Evolutionary conservation across 2,113 vertebrate species (phyloP), one percentile per base, ranked within the genome.

Genomic region (Acrocephalus kingi): DNA sequence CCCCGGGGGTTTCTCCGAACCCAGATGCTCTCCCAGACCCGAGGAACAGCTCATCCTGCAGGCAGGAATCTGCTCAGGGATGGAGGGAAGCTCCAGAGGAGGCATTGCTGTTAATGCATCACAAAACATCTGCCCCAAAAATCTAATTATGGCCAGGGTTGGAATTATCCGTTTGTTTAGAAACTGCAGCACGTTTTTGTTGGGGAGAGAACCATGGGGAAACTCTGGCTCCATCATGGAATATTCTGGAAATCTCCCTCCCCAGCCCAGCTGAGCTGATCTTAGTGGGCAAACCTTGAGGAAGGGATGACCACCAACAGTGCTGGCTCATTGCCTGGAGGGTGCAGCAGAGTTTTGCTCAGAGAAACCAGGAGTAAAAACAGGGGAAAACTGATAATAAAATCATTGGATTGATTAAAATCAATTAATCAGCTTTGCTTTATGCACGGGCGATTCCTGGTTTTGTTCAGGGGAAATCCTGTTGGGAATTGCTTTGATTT

Each of bases 401-500:
- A 93, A 6, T 4, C 1, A 2, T 8, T 23, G 69, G 71, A 1
- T 30, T 54, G 74, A 19, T 61, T 49, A 39, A 39, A 39, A 39
- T 39, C 37, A 39, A 39, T 67, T 69, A 8, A 39, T 39, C 31
- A 41, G 31, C 22, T 69, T 69, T 61, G 8, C 3, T 72, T 82
- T 39, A 21, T 12, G 48, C 14, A 5, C 0, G 0, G 16, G 43
- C 9, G 6, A 33, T 37, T 86, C 20, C 37, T 43, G 58, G 21
- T 30, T 9, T 24, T 5, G 10, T 14, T 13, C 1, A 1, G 52
- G 21, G 31, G 21, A 49, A 67, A 71, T 51, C 51, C 8, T 31
- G 58, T 3, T 23, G 24, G n/a, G 64, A 48, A 39, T 10, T 15
- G 35, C 22, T 84, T 39, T 48, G n/a, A 19, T 56, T 84, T 49